Conservation (phyloP, 2,797 vertebrate genomes). For the Micrastur ruficollis region DNA sequence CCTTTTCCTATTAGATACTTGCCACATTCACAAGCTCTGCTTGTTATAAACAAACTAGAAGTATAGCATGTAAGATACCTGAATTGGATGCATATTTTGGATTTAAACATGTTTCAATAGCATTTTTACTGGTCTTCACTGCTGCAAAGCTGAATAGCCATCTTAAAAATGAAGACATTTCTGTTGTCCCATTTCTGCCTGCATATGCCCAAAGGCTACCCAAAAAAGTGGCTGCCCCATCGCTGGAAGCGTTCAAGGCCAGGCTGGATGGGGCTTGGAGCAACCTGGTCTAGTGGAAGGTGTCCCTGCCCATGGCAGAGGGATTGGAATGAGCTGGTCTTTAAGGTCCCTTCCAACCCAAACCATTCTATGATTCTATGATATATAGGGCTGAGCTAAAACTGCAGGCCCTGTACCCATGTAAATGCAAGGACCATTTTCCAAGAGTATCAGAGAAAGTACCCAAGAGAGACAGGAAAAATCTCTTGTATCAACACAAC, state of each 20-base stretch:
- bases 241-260: no score
- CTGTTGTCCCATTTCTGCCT: not conserved
- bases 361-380: no score
- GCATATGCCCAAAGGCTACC: no score
- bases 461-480: not conserved
- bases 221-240: no score
- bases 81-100: not conserved
- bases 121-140: not conserved
- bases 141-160: not conserved
- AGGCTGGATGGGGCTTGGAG: no score
- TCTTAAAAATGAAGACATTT: not conserved
- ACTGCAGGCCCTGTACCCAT: not conserved
- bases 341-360: no score
- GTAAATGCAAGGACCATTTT: not conserved
- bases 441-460: not conserved
- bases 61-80: fast-evolving
- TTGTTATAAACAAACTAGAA: not conserved
- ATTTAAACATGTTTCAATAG: not conserved
- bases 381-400: not conserved
- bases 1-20: not conserved
- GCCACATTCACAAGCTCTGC: not conserved
- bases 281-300: no score
- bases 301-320: no score
- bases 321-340: no score
- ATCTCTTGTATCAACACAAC: not conserved